phyloP scores from a whole-genome alignment of 2,888 invertebrate species.

The Heteromurus nitidus region DNA sequence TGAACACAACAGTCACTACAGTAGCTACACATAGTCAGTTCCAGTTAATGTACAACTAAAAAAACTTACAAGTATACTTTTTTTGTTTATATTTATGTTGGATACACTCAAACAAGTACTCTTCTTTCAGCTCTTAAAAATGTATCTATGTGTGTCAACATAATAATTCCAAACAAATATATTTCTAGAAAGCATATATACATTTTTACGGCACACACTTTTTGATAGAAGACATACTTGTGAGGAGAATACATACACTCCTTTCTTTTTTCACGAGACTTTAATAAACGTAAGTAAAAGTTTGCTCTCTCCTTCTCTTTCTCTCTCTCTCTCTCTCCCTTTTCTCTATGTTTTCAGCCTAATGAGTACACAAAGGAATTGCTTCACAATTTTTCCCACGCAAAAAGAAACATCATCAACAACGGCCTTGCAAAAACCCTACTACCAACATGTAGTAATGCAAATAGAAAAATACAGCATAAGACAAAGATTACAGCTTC shows the following conservation, averaged over 20 bases:
- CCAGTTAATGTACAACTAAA: constrained; percentile 32
- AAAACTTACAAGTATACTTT: constrained; percentile 21
- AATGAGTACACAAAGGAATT: constrained; percentile 48
- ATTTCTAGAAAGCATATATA: no score
- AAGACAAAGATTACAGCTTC: background rate
- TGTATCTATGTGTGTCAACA: no score
- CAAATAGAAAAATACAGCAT: no score
- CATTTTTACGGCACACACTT: no score
- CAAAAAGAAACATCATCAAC: constrained; percentile 18
- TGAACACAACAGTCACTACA: constrained; percentile 73
- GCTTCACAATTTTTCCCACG: constrained; percentile 28
- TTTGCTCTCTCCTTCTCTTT: no score
- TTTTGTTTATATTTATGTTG: constrained; percentile 20
- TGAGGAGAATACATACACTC: background rate
- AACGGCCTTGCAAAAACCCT: no score
- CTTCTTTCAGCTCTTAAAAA: background rate
- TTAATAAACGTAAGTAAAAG: constrained; percentile 51
- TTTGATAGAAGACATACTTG: background rate
- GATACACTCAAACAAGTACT: no score
- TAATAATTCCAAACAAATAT: no score
- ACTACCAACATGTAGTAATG: no score
- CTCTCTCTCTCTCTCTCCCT: no score
- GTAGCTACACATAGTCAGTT: constrained; percentile 69
- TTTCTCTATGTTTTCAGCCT: constrained; percentile 17
- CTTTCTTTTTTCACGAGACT: constrained; percentile 9